These are phyloP conservation scores for Uropsilus gracilis DNA, from an alignment of 2,113 vertebrate species.

Conservation along the genomic window DNA sequence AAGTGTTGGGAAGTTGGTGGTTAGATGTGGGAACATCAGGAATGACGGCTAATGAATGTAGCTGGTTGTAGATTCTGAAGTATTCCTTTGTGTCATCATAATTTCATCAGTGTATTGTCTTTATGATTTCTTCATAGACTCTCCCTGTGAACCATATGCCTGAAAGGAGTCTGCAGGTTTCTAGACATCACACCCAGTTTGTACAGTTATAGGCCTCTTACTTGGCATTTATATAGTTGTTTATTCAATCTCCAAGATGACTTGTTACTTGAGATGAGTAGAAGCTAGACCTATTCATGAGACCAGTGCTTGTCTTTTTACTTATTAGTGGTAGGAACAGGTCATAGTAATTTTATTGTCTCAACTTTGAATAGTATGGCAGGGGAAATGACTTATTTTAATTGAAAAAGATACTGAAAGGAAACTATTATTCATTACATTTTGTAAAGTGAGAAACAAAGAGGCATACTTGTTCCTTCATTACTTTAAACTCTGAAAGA, in stretches of 20 bases:
- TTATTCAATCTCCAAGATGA: slow-evolving; percentile 54
- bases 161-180: slow-evolving; percentile 34
- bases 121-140: slow-evolving; percentile 27
- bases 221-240: slow-evolving; percentile 40
- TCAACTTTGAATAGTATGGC: slow-evolving; percentile 49
- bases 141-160: slow-evolving; percentile 4
- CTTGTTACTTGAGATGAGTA: slow-evolving; percentile 59
- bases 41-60: background rate
- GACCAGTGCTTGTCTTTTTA: slow-evolving; percentile 36
- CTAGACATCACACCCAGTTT: slow-evolving; percentile 25
- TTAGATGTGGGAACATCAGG: slow-evolving; percentile 14
- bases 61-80: background rate
- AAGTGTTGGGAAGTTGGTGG: slow-evolving; percentile 5
- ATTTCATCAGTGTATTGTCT: slow-evolving; percentile 39
- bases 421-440: slow-evolving; percentile 60
- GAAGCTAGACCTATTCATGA: slow-evolving; percentile 12
- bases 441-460: slow-evolving; percentile 64
- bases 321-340: background rate
- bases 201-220: slow-evolving; percentile 37
- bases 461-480: slow-evolving; percentile 52
- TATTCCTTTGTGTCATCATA: background rate
- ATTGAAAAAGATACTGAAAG: slow-evolving; percentile 52
- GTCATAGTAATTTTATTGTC: slow-evolving; percentile 53
- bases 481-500: slow-evolving; percentile 61
- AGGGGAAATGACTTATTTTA: slow-evolving; percentile 41